Conservation (phyloP, 2,797 vertebrate genomes). For the Centropyge bicolor region DNA sequence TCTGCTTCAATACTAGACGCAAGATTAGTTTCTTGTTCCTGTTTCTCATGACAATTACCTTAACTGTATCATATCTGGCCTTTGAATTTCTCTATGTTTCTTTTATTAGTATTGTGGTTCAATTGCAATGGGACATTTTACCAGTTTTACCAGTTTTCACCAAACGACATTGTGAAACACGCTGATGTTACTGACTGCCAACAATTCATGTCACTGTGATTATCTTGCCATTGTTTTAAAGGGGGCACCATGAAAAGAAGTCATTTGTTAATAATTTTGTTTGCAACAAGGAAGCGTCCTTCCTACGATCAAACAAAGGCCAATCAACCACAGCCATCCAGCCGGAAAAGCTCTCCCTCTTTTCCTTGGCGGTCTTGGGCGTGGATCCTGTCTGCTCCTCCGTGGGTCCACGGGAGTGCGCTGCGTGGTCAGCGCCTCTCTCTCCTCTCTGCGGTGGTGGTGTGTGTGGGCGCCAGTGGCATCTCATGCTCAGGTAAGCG, state of each 20-base stretch:
- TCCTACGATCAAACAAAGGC: background rate
- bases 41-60: background rate
- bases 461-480: too few species aligned
- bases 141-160: too few species aligned
- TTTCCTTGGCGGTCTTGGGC: too few species aligned
- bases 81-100: background rate
- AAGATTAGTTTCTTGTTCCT: background rate
- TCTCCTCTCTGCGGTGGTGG: too few species aligned
- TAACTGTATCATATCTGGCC: background rate
- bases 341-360: too few species aligned
- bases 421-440: too few species aligned
- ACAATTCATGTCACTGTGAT: too few species aligned
- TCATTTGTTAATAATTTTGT: background rate
- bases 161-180: background rate
- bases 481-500: too few species aligned
- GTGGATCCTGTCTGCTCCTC: too few species aligned
- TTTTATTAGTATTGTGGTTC: background rate
- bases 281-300: too few species aligned
- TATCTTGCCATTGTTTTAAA: background rate
- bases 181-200: background rate
- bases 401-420: too few species aligned
- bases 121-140: background rate
- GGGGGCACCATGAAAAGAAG: background rate
- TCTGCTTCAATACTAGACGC: conserved; percentile 41
- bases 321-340: background rate